These are phyloP conservation scores for Chloropsis cyanopogon DNA, from an alignment of 2,113 vertebrate genomes.

Conservation along the genomic window DNA sequence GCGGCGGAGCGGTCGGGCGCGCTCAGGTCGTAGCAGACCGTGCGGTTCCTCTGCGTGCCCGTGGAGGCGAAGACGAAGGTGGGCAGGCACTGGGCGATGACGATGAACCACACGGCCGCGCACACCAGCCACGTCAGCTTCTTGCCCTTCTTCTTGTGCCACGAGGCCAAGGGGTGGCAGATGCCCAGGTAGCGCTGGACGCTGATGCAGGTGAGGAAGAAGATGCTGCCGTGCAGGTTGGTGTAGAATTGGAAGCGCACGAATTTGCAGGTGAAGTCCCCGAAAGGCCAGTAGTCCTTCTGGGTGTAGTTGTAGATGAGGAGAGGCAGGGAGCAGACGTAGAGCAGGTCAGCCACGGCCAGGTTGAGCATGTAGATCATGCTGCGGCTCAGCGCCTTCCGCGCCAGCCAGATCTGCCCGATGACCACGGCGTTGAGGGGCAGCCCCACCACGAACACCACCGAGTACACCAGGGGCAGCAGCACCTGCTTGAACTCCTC, in stretches of 20 bases:
- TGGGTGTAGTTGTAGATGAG: conserved; percentile 95
- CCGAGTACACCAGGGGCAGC: conserved; percentile 84
- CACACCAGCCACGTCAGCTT: conserved; percentile 85
- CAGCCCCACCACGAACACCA: conserved; percentile 84
- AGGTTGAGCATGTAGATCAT: conserved; percentile 93
- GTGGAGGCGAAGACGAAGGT: conserved; percentile 88
- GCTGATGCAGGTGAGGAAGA: conserved; percentile 98
- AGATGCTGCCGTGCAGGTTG: conserved; percentile 91
- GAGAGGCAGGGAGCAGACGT: conserved; percentile 90
- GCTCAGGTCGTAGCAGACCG: conserved; percentile 94
- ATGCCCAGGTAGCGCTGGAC: conserved; percentile 93
- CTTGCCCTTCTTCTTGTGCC: conserved; percentile 86
- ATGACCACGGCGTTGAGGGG: conserved; percentile 87
- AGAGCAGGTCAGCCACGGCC: conserved; percentile 88
- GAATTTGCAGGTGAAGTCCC: conserved; percentile 86
- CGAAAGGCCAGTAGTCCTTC: conserved; percentile 95
- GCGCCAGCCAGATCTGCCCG: conserved; percentile 81
- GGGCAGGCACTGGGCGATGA: conserved; percentile 82
- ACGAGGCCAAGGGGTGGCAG: conserved; percentile 86
- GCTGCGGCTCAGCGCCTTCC: conserved; percentile 77
- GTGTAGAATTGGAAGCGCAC: conserved; percentile 96
- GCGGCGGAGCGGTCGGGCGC: conserved; percentile 66
- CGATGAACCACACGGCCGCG: conserved; percentile 78
- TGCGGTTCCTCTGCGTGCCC: conserved; percentile 89
- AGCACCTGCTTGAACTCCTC: conserved; percentile 92